phyloP scores from a whole-genome alignment of 2,113 vertebrate genomes.

The Ictidomys tridecemlineatus region DNA sequence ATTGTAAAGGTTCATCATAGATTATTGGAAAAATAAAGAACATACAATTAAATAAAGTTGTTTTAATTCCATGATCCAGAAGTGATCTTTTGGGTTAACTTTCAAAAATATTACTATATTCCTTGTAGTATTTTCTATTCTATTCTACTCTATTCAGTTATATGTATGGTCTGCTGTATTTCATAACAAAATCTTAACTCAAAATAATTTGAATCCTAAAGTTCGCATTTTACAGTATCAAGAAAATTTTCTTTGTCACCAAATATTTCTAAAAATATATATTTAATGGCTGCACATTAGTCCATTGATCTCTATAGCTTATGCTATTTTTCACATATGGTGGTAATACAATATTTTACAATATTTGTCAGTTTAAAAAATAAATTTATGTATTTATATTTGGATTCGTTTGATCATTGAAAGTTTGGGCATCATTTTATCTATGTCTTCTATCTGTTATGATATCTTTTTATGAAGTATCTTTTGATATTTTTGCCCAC shows the following conservation, averaged over 20 bases:
- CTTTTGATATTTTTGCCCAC: neutral
- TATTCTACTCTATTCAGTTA: slow-evolving; percentile 4
- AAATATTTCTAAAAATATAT: slow-evolving; percentile 46
- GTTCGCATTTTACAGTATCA: neutral
- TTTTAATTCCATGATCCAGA: neutral
- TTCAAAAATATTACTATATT: neutral
- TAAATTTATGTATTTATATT: slow-evolving; percentile 19
- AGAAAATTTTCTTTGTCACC: neutral
- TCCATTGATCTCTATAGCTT: neutral
- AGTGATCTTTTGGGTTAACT: neutral
- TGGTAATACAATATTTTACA: neutral
- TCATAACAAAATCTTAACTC: slow-evolving; percentile 47
- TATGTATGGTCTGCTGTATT: neutral
- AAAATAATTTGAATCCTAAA: slow-evolving; percentile 37
- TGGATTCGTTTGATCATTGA: neutral
- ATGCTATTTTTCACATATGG: neutral
- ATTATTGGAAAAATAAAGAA: neutral
- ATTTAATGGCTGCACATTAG: neutral
- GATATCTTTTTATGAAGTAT: slow-evolving; percentile 17
- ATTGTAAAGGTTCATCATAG: neutral
- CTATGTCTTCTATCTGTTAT: neutral
- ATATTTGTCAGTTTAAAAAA: neutral
- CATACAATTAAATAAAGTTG: neutral
- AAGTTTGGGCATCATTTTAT: neutral
- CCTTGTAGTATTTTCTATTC: neutral